Base-by-base conservation (phyloP, 1,140 invertebrate genomes). In the Acromyrmex charruanus region DNA sequence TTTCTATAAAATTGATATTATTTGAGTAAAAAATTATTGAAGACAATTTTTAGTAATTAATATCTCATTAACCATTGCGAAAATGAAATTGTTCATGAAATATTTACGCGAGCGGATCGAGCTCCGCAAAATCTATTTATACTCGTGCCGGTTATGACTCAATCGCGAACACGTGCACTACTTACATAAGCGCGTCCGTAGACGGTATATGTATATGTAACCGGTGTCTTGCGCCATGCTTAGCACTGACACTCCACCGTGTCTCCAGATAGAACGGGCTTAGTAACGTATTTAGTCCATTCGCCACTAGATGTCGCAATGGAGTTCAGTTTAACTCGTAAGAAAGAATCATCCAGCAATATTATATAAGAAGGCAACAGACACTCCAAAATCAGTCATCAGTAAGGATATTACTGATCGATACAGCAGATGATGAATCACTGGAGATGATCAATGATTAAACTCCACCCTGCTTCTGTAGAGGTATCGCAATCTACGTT, bases 401-500 rank as follows among this genome's bases (percentile, higher is more conserved):
- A 87, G 89, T 90, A 58, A 88, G 88, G 14, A 69, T 87, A 89
- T 79, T 84, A 90, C 89, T 90, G 85, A 90, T 89, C 89, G 12
- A 74, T 44, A 89, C 91, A 93, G 94, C 94, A 94, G 1, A 86
- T 94, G 94, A 94, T 94, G 94, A 94, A 1, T 12, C 0, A 0
- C 21, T 14, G 91, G 93, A 93, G 80, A 94, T 94, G 94, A 94
- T 85, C 6, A 1, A 2, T 94, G 93, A 94, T 94, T 94, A 93
- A 89, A 89, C 85, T 88, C 87, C 92, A 72, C 93, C 93, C 93
- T 90, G 55, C 89, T 81, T 63, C 66, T 55, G 75, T 89, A 87
- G 55, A 18, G 88, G 66, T 91, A 93, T 93, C 89, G 93, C 93
- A 93, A 88, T 39, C 89, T 88, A 77, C 87, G 82, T 39, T 77